Evolutionary conservation across 2,797 vertebrate genomes (phyloP), one percentile per base, ranked within the genome.

Genomic region (Odontamblyopus rebecca): DNA sequence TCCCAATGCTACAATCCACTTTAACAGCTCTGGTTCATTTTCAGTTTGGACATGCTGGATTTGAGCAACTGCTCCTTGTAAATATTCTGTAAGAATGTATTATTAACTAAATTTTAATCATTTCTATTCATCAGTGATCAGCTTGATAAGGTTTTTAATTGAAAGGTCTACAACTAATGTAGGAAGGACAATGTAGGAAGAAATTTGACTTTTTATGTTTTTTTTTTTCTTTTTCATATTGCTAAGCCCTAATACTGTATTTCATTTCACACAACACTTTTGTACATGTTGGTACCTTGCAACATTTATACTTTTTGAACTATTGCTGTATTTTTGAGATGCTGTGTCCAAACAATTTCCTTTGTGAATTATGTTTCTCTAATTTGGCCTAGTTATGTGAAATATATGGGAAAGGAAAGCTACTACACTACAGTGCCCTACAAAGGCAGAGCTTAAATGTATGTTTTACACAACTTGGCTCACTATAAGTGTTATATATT

Each of bases 391-490:
- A 23, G 11, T 48, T 48, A 12, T 48, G 44, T 48, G 44, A 15
- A 12, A 44, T 44, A 48, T 15, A 48, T 15, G 44, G 44, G 16
- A 48, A 44, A 13, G 11, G 11, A 44, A 44, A 44, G 41, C 38
- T 41, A 2, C 38, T 41, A 41, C 41, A 44, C 38, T 41, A 41
- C 41, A 44, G 4, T 44, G 41, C 41, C 15, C 41, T 44, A 44
- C 41, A 44, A 44, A 44, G 53, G 16, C 15, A 4, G 48, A 30
- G 11, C 35, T 27, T 50, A 26, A 44, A 23, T 23, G 15, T 16
- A 27, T 65, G 63, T 65, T 29, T 48, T 48, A 16, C 12, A 63
- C 30, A 18, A 9, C 61, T 63, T 63, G 18, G n/a, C n/a, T 63
- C 38, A 15, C n/a, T 64, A 2, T 23, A 11, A 29, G 15, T 50